These are phyloP conservation scores for Gallinago solitaria DNA, from an alignment of 2,797 vertebrate species.

Conservation along the genomic window DNA sequence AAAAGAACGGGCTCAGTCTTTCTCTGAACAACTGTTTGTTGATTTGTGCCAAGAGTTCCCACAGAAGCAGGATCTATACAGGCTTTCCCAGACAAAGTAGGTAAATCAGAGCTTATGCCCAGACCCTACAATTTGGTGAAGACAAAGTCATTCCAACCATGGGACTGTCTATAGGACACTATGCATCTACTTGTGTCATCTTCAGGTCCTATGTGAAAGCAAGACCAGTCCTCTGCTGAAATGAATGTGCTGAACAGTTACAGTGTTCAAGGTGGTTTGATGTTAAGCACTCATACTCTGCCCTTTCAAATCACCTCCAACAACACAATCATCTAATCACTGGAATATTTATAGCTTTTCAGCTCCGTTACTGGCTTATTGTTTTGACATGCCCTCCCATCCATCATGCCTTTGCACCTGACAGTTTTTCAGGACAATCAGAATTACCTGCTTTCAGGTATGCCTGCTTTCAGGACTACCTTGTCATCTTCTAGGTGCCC, in stretches of 20 bases:
- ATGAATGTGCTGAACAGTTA: neutral
- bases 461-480: neutral
- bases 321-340: neutral
- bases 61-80: neutral
- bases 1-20: neutral
- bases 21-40: neutral
- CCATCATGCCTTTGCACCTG: neutral
- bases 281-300: neutral
- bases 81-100: neutral
- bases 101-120: neutral
- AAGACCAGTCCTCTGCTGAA: neutral
- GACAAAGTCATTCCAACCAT: neutral
- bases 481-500: neutral
- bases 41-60: neutral
- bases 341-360: neutral
- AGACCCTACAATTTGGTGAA: neutral
- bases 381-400: neutral
- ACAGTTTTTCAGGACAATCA: neutral
- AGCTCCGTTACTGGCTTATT: neutral
- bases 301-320: neutral
- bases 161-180: accelerated
- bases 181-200: neutral
- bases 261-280: neutral
- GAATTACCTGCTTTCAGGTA: neutral
- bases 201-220: neutral